Conservation (phyloP, 2,888 invertebrate species). For the Unio pictorum region DNA sequence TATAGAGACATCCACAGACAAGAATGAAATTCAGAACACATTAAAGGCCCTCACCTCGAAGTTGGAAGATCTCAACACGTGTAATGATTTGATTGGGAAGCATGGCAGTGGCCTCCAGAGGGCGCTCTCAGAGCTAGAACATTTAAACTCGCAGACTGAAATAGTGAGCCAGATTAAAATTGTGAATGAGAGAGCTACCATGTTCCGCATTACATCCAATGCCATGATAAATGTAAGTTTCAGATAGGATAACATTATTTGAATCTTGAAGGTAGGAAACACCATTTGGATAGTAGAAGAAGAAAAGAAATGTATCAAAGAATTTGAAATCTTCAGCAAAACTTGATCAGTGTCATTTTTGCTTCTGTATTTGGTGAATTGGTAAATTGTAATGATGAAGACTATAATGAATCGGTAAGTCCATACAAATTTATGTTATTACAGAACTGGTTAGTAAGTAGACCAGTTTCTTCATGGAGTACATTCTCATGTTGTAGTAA, state of each 20-base stretch:
- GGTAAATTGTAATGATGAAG: no score
- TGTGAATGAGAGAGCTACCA: slow-evolving; percentile 91
- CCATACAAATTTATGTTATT: no score
- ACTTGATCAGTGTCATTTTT: no score
- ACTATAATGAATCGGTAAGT: no score
- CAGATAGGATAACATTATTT: background rate
- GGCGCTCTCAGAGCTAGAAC: slow-evolving; percentile 72
- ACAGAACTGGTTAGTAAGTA: no score
- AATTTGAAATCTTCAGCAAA: no score
- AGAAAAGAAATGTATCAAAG: no score
- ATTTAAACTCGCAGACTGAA: slow-evolving; percentile 63
- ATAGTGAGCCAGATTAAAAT: slow-evolving; percentile 78
- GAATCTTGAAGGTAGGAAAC: background rate
- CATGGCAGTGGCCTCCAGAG: slow-evolving; percentile 87
- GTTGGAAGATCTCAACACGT: slow-evolving; percentile 91
- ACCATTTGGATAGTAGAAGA: no score
- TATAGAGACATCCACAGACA: slow-evolving; percentile 68
- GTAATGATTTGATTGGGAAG: slow-evolving; percentile 90
- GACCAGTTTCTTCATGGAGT: no score
- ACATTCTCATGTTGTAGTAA: no score
- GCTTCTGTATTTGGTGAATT: no score
- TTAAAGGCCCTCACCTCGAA: slow-evolving; percentile 80
- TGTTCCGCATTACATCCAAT: slow-evolving; percentile 94
- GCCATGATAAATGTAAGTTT: slow-evolving; percentile 93
- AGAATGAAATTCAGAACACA: slow-evolving; percentile 74